Conservation (phyloP, 1,140 invertebrate genomes). For the Gyrodactylus salaris region DNA sequence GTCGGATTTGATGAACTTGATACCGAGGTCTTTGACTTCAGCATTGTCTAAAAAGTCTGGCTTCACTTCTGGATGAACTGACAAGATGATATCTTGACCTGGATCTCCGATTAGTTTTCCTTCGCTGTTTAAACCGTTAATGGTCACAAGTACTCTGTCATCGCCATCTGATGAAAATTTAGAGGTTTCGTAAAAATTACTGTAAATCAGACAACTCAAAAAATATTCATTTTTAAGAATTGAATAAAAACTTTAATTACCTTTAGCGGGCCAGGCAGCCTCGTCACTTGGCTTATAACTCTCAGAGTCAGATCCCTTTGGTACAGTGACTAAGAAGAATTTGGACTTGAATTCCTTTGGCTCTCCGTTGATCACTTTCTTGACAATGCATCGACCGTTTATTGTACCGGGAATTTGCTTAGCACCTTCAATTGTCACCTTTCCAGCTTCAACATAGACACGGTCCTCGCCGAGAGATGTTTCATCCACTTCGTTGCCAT, state of each 20-base stretch:
- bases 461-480: background rate
- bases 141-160: background rate
- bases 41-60: background rate
- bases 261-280: background rate
- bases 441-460: background rate
- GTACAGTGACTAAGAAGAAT: background rate
- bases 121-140: background rate
- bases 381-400: background rate
- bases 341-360: background rate
- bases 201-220: too few relatives aligned
- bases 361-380: background rate
- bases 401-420: background rate
- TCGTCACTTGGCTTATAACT: background rate
- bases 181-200: too few relatives aligned
- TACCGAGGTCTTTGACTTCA: background rate
- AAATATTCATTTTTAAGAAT: too few relatives aligned
- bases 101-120: background rate
- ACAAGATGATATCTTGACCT: background rate
- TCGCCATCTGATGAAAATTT: too few relatives aligned
- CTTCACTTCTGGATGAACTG: background rate
- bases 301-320: background rate
- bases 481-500: background rate
- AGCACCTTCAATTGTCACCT: background rate
- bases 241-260: too few relatives aligned
- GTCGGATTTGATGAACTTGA: background rate